Evolutionary conservation across 2,888 invertebrate genomes (phyloP).

Genomic region (Philaethria dido): DNA sequence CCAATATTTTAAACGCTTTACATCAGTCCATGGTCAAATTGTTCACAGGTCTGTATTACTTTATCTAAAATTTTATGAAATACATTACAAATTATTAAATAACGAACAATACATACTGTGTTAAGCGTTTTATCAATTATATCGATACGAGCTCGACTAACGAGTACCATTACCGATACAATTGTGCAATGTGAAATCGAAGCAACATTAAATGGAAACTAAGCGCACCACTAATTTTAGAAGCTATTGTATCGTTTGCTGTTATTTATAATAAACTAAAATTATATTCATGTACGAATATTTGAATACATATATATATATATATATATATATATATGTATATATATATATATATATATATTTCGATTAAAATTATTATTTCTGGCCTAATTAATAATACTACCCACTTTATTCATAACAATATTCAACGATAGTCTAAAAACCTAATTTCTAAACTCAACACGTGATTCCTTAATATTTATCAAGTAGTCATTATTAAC

Average conservation of each 20-base stretch:
- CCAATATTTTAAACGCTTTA: too few relatives aligned
- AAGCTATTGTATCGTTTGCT: background rate
- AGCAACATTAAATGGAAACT: constrained; percentile 21
- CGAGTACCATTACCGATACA: constrained; percentile 25
- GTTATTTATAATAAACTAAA: background rate
- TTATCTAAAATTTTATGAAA: background rate
- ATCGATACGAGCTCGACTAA: constrained; percentile 19
- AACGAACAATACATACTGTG: background rate
- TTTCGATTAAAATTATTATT: too few relatives aligned
- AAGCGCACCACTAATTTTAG: constrained; percentile 23
- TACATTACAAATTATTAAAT: background rate
- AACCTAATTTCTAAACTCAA: background rate
- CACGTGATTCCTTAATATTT: too few relatives aligned
- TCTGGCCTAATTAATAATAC: too few relatives aligned
- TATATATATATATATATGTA: too few relatives aligned
- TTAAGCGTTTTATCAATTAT: constrained; percentile 8
- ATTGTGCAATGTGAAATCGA: constrained; percentile 24
- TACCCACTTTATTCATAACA: too few relatives aligned
- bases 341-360: too few relatives aligned
- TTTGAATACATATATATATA: too few relatives aligned
- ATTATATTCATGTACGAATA: background rate
- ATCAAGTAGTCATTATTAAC: too few relatives aligned
- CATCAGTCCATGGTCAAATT: too few relatives aligned
- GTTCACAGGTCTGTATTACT: background rate
- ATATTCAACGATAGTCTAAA: too few relatives aligned